Evolutionary conservation across 1,140 invertebrate species (phyloP).

Genomic region (Musca domestica): DNA sequence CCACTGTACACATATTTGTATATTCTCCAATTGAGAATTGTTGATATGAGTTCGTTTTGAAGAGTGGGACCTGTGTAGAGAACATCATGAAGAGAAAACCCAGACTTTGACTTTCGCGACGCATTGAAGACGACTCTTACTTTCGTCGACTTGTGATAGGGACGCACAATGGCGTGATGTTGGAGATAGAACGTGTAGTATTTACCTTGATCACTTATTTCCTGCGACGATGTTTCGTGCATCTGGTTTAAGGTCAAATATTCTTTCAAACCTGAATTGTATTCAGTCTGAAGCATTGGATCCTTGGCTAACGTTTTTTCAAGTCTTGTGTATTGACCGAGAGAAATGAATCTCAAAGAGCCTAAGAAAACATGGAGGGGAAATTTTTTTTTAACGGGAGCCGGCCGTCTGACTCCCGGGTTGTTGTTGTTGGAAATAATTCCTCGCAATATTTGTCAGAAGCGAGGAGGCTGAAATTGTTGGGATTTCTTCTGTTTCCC

Average conservation of each 20-base stretch:
- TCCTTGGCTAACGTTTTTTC: not conserved
- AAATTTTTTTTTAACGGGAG: not conserved
- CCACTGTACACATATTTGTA: not conserved
- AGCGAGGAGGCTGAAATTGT: no score
- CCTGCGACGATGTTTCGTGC: slow-evolving; percentile 26
- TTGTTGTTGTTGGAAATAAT: not conserved
- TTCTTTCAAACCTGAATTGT: slow-evolving; percentile 38
- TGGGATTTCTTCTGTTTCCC: not conserved
- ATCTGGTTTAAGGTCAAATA: slow-evolving; percentile 42
- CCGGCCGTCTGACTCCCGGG: not conserved
- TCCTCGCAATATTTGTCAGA: not conserved
- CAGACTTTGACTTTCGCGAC: not conserved
- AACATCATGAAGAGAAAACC: not conserved
- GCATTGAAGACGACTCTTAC: no score
- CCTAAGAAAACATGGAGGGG: not conserved
- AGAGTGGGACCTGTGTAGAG: not conserved
- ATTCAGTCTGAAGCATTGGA: not conserved
- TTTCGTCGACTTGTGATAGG: slow-evolving; percentile 25
- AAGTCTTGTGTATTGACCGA: not conserved
- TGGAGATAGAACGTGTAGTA: slow-evolving; percentile 26
- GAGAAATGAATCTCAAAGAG: not conserved
- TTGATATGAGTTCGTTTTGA: not conserved
- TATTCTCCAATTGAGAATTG: not conserved
- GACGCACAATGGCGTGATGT: slow-evolving; percentile 42
- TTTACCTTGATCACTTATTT: not conserved